Base-by-base conservation (phyloP, 1,140 invertebrate species). In the Idris sp. region DNA sequence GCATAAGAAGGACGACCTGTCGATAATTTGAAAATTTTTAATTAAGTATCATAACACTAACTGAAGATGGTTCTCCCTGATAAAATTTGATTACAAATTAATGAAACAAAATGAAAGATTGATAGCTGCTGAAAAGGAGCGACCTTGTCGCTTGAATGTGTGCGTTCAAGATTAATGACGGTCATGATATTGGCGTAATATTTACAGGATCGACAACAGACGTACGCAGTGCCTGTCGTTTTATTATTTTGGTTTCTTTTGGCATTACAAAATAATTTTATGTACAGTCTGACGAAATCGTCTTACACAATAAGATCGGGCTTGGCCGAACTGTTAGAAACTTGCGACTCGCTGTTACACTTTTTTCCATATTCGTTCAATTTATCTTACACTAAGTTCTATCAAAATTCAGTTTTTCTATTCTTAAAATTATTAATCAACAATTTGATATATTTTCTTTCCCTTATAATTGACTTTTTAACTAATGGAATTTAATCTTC, bases 191-290 rank as follows among this genome's bases (percentile, higher is more conserved):
- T 59, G 54, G 65, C 54, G 53, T 61, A 54, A 8, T 72, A 72
- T 72, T 43, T 62, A 72, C 67, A 72, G 40, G 22, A 54, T 15
- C 18, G 13, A 11, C 43, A 22, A 28, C 53, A 58, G 28, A 56
- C 28, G n/a, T n/a, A n/a, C n/a, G n/a, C n/a, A n/a, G n/a, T n/a
- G 51, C 16, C 44, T 68, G 53, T 16, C 51, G 43, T 6, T 10
- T 14, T 33, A 22, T n/a, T 59, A 79, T 83, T 86, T 85, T 84
- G 82, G 83, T 84, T 80, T 84, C 82, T 84, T 85, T 86, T 86
- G 80, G 81, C 84, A 85, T 71, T 85, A 86, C 84, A 85, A 85
- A 86, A 86, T 85, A 86, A 86, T 85, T 79, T 85, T 86, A 85
- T 86, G 78, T 85, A 86, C 84, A 85, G 54, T 53, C 38, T 54